These are phyloP conservation scores for Neoseiulus cucumeris DNA, from an alignment of 1,140 invertebrate species.

Conservation along the genomic window DNA sequence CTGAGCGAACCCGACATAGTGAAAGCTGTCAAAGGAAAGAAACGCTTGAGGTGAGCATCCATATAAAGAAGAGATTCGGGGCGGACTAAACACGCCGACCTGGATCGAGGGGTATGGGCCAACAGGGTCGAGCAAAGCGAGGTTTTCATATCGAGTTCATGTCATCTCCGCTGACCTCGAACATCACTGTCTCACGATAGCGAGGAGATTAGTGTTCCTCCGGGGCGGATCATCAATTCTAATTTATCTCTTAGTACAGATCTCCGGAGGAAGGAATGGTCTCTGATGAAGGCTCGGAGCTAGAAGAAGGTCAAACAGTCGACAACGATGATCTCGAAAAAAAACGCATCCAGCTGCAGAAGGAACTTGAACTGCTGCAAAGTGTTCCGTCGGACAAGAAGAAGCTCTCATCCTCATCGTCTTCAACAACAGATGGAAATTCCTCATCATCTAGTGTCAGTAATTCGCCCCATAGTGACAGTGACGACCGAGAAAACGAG, in stretches of 20 bases:
- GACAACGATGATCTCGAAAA: slow-evolving; percentile 7
- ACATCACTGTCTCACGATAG: no score
- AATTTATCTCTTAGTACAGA: background rate
- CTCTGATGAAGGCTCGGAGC: background rate
- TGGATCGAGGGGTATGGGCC: no score
- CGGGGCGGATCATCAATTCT: no score
- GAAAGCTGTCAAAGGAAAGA: background rate
- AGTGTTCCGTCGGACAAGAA: background rate
- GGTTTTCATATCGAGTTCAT: no score
- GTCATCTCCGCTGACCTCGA: no score
- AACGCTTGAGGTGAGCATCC: background rate
- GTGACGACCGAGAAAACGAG: no score
- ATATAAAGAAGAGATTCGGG: no score
- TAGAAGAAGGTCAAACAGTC: background rate
- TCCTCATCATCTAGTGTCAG: slow-evolving; percentile 7
- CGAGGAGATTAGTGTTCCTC: no score
- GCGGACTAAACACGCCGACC: no score
- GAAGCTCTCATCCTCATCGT: slow-evolving; percentile 6
- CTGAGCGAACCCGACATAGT: background rate
- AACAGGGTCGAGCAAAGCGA: no score
- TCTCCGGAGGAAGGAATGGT: slow-evolving; percentile 3
- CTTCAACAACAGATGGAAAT: background rate
- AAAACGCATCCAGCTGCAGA: slow-evolving; percentile 5
- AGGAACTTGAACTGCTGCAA: background rate
- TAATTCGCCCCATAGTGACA: background rate